These are phyloP conservation scores for Cyphomyrus discorhynchus DNA, from an alignment of 2,113 vertebrate genomes.

Conservation along the genomic window DNA sequence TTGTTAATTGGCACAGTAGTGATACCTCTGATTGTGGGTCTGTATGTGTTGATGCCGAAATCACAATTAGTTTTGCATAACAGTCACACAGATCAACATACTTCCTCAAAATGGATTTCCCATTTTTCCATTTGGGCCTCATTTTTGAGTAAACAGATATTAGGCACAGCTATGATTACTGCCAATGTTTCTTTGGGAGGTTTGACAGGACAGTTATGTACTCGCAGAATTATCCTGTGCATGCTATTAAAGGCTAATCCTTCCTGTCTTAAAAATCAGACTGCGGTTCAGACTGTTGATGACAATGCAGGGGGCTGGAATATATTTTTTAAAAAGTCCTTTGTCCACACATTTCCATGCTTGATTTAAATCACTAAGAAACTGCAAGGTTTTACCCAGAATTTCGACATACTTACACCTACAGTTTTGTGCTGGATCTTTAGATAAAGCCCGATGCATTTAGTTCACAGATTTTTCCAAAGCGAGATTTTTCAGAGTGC, in stretches of 20 bases:
- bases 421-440: neutral
- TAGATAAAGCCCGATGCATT: neutral
- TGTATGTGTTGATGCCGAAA: conserved; percentile 27
- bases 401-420: neutral
- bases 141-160: conserved; percentile 18
- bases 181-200: neutral
- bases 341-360: neutral
- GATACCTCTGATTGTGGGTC: neutral
- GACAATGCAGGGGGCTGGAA: neutral
- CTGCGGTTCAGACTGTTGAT: neutral
- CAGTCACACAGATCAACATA: conserved; percentile 34
- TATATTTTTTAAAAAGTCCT: neutral
- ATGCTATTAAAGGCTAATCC: neutral
- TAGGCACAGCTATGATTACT: neutral
- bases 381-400: neutral
- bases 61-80: conserved; percentile 18
- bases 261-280: neutral
- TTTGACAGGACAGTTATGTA: neutral
- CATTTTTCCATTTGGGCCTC: conserved; percentile 26
- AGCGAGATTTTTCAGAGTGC: neutral
- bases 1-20: neutral
- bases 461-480: neutral
- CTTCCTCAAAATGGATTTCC: conserved; percentile 36
- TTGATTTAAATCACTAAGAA: neutral
- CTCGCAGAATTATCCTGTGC: neutral